Evolutionary conservation across 2,888 invertebrate genomes (phyloP).

Genomic region (Netelia melanura): DNA sequence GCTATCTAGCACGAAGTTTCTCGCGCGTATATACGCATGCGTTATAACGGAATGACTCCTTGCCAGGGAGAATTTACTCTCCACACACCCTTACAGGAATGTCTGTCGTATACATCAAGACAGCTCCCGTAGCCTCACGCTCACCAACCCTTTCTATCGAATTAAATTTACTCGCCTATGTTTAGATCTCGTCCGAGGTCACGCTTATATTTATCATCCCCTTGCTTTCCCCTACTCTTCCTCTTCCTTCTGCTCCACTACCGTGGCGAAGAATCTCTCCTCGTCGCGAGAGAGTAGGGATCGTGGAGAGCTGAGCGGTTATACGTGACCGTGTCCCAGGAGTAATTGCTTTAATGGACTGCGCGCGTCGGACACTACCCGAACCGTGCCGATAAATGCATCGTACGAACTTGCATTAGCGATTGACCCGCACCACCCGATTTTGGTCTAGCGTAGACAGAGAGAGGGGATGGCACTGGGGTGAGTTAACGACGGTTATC

Average conservation of each 20-base stretch:
- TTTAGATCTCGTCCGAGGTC: conserved; percentile 59
- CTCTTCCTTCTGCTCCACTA: neutral
- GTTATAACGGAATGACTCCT: conserved; percentile 1
- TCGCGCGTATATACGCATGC: neutral
- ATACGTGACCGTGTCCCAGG: conserved; percentile 57
- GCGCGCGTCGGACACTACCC: conserved; percentile 61
- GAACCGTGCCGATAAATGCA: conserved; percentile 70
- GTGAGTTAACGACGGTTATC: neutral
- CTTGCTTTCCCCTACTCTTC: conserved; percentile 1
- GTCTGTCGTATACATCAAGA: neutral
- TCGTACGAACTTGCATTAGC: conserved; percentile 72
- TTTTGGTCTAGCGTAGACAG: conserved; percentile 44
- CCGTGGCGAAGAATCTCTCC: conserved; percentile 45
- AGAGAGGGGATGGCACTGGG: neutral
- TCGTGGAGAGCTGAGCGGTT: conserved; percentile 51
- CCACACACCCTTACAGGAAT: neutral
- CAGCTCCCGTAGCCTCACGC: neutral
- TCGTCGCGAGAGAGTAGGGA: conserved; percentile 34
- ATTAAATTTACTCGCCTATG: conserved; percentile 61
- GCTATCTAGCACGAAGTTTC: neutral
- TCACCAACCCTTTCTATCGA: conserved; percentile 54
- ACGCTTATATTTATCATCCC: conserved; percentile 53
- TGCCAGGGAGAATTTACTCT: neutral
- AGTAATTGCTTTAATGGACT: conserved; percentile 75
- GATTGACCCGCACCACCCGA: conserved; percentile 59